Evolutionary conservation across 2,888 invertebrate species (phyloP).

Genomic region (Eupithecia subumbrata): DNA sequence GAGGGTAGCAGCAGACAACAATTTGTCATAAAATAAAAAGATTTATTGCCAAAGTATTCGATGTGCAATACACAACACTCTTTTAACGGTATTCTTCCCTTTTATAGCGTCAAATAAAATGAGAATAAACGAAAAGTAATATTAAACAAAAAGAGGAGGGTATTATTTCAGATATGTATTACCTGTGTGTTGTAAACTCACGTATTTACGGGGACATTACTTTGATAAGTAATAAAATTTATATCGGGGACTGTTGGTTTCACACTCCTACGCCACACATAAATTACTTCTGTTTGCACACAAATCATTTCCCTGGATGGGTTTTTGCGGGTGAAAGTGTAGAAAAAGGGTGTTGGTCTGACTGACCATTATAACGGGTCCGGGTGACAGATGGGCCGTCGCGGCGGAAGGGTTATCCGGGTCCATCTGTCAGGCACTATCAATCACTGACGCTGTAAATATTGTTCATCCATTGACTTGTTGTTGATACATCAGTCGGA

Average conservation of each 20-base stretch:
- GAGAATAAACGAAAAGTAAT: slow-evolving; percentile 75
- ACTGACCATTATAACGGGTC: slow-evolving; percentile 61
- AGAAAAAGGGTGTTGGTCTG: slow-evolving; percentile 51
- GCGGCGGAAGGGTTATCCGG: slow-evolving; percentile 71
- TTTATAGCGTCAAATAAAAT: slow-evolving; percentile 81
- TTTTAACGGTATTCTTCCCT: slow-evolving; percentile 77
- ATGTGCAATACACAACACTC: slow-evolving; percentile 71
- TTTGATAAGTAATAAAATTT: slow-evolving; percentile 51
- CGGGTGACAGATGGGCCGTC: slow-evolving; percentile 71
- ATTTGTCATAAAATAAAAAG: slow-evolving; percentile 84
- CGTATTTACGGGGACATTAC: slow-evolving; percentile 57
- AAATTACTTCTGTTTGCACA: slow-evolving; percentile 38
- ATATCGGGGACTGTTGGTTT: slow-evolving; percentile 31
- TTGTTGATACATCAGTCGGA: slow-evolving; percentile 66
- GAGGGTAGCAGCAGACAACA: slow-evolving; percentile 74
- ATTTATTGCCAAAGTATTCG: slow-evolving; percentile 72
- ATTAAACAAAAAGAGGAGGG: slow-evolving; percentile 71
- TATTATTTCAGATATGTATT: slow-evolving; percentile 67
- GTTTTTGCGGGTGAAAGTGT: slow-evolving; percentile 53
- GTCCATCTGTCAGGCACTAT: slow-evolving; percentile 76
- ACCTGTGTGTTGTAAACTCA: slow-evolving; percentile 58
- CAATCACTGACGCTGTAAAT: slow-evolving; percentile 76
- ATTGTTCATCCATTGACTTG: slow-evolving; percentile 72
- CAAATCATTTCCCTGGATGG: slow-evolving; percentile 46
- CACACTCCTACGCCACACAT: slow-evolving; percentile 25